Evolutionary conservation across 2,113 vertebrate genomes (phyloP).

Genomic region (Eira barbara): DNA sequence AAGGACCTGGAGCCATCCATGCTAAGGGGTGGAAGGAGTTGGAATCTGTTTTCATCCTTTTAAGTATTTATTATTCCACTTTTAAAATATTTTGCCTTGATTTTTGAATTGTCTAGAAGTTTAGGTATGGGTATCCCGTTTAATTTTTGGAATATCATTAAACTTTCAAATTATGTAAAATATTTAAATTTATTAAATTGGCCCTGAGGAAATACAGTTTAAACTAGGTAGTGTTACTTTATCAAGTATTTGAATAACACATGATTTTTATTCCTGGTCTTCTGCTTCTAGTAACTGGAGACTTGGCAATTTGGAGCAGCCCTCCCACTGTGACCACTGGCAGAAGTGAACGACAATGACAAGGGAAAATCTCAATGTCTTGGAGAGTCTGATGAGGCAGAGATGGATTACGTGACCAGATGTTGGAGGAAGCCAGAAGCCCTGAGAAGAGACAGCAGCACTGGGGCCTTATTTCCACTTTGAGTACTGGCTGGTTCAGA

Average conservation of each 20-base stretch:
- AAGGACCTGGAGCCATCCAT: neutral
- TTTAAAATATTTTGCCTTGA: neutral
- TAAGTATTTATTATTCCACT: neutral
- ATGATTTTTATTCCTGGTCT: neutral
- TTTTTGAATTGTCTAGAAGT: neutral
- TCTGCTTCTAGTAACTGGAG: neutral
- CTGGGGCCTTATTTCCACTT: neutral
- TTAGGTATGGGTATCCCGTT: neutral
- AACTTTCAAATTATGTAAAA: neutral
- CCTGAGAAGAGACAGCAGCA: neutral
- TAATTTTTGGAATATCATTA: neutral
- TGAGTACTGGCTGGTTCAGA: neutral
- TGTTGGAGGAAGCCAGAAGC: neutral
- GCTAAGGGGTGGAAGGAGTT: neutral
- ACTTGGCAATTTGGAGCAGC: neutral
- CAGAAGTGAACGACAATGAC: neutral
- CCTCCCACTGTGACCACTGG: neutral
- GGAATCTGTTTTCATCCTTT: neutral
- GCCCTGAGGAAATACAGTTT: neutral
- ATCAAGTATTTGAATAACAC: neutral
- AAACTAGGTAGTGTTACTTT: neutral
- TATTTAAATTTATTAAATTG: neutral
- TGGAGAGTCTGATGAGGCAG: neutral
- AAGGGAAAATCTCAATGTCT: neutral
- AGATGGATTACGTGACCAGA: neutral